Base-by-base conservation (phyloP, 2,113 vertebrate genomes). In the Coturnix japonica region DNA sequence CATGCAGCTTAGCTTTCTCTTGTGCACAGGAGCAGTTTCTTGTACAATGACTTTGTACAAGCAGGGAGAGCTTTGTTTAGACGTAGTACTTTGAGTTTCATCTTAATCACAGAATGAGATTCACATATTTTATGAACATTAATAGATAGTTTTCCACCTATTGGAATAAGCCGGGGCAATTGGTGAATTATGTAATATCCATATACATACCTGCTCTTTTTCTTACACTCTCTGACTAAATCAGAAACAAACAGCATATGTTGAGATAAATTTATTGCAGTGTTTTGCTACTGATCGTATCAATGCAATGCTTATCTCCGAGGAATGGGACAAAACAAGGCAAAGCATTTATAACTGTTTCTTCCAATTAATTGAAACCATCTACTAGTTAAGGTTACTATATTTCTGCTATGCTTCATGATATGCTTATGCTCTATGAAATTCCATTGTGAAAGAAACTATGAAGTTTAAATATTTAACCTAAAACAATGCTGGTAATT, bases 181-280 rank as follows among this genome's bases (percentile, higher is more conserved):
- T 54, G 57, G 23, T 51, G 19, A 59, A 37, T 54, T 46, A 26
- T 79, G 37, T 23, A 63, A 49, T 53, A 9, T 64, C 28, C 39
- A 64, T n/a, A 53, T 31, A 78, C 35, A 41, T n/a, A 61, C 53
- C 81, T 60, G 3, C 30, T 87, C 35, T 85, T 28, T 64, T 87
- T 84, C 43, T 11, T 65, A 10, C n/a, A 44, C 3, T 83, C 3
- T 83, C 19, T 73, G 31, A 10, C 43, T 82, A 56, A 67, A 80
- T 64, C 51, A 44, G 47, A 94, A 94, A 85, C 76, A 89, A 91
- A 47, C 22, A 88, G 10, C 56, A 10, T 87, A 77, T 85, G 65
- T 60, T 85, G 51, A 64, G 31, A 51, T 81, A 67, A 51, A 73
- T 25, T 76, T 87, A 51, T 2, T 90, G 25, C 46, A 73, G 10